phyloP scores from a whole-genome alignment of 2,888 invertebrate genomes.

The Plusia festucae region DNA sequence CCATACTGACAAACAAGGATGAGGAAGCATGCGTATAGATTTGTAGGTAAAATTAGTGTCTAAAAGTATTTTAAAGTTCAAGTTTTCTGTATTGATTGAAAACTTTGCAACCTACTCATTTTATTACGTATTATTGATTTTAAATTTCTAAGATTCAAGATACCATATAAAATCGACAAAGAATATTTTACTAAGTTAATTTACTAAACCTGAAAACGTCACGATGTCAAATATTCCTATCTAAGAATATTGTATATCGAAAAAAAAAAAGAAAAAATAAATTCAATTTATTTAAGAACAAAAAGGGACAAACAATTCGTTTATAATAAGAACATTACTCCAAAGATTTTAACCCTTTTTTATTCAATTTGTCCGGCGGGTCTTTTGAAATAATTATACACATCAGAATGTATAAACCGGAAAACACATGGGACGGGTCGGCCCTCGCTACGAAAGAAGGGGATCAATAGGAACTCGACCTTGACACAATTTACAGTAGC shows the following conservation, averaged over 20 bases:
- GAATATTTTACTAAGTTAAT: neutral
- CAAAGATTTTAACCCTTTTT: conserved; percentile 56
- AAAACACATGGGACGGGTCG: conserved; percentile 78
- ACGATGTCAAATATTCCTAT: neutral
- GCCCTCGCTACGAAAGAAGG: conserved; percentile 79
- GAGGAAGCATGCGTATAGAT: neutral
- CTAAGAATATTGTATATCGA: neutral
- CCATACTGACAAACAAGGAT: neutral
- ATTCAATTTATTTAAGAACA: conserved; percentile 8
- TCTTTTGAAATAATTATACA: conserved; percentile 68
- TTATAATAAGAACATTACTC: conserved; percentile 51
- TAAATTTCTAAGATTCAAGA: too few species aligned
- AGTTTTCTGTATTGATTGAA: too few species aligned
- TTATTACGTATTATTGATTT: too few species aligned
- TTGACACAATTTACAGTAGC: conserved; percentile 86
- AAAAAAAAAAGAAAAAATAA: neutral
- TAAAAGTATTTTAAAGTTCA: too few species aligned
- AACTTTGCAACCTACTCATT: too few species aligned
- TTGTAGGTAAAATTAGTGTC: too few species aligned
- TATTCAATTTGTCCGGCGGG: conserved; percentile 56
- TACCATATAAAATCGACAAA: neutral
- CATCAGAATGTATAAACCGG: conserved; percentile 70
- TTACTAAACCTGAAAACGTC: neutral
- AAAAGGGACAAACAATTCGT: conserved; percentile 34
- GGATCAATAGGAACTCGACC: conserved; percentile 86